phyloP scores from a whole-genome alignment of 2,113 vertebrate genomes.

The Cervus canadensis region DNA sequence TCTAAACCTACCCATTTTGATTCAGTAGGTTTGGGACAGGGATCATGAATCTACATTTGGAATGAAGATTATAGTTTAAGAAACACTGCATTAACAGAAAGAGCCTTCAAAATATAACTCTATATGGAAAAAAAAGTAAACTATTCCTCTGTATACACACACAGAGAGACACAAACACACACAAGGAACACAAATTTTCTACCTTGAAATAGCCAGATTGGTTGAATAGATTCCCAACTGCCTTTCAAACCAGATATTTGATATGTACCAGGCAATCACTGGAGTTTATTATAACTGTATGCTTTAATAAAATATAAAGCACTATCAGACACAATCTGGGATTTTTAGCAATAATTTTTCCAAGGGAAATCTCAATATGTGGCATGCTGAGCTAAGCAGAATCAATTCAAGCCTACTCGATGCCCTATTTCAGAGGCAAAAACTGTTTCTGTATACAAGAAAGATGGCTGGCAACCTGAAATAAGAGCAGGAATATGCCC shows the following conservation, averaged over 20 bases:
- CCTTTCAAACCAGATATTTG: background rate
- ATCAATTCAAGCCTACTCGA: conserved; percentile 68
- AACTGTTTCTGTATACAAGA: conserved; percentile 67
- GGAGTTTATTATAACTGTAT: conserved; percentile 8
- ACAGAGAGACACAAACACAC: background rate
- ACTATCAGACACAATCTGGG: background rate
- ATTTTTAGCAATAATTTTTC: background rate
- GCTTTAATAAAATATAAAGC: conserved; percentile 2
- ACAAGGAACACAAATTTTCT: background rate
- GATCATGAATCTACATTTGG: background rate
- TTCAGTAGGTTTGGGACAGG: background rate
- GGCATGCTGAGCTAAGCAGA: background rate
- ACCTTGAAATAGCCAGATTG: background rate
- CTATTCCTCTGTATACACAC: background rate
- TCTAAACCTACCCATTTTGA: background rate
- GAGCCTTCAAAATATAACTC: background rate
- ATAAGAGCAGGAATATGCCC: background rate
- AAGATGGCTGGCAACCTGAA: conserved; percentile 39
- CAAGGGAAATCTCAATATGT: background rate
- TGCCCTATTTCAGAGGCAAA: conserved; percentile 67
- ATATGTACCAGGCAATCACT: background rate
- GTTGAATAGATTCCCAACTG: background rate
- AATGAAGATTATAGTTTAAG: background rate
- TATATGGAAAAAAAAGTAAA: background rate
- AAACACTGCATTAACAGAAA: background rate